These are phyloP conservation scores for Fragum sueziense DNA, from an alignment of 2,888 invertebrate species.

Conservation along the genomic window DNA sequence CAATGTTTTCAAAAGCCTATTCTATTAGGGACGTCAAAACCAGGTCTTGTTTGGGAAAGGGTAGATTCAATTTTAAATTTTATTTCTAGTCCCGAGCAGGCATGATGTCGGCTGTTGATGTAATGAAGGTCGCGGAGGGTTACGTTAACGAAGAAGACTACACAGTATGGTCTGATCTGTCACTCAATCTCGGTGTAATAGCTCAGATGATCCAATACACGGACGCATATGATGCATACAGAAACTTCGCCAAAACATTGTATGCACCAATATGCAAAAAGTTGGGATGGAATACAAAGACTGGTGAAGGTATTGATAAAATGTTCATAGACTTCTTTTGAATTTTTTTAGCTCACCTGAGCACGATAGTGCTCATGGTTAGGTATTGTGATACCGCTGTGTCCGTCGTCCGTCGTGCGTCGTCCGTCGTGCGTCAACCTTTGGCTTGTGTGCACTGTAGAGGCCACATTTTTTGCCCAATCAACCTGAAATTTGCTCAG, in stretches of 20 bases:
- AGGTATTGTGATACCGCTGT: too few species aligned
- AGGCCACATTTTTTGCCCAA: too few species aligned
- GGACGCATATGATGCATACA: constrained; percentile 88
- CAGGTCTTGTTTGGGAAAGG: too few species aligned
- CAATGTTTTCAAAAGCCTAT: too few species aligned
- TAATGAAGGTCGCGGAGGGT: constrained; percentile 92
- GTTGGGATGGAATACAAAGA: constrained; percentile 93
- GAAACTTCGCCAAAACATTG: constrained; percentile 89
- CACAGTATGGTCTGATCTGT: constrained; percentile 91
- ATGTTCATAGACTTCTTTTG: too few species aligned
- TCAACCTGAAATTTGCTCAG: too few species aligned
- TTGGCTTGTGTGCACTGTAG: too few species aligned
- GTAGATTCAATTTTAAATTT: background rate
- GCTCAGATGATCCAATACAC: constrained; percentile 91
- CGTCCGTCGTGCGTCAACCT: too few species aligned
- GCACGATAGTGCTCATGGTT: too few species aligned
- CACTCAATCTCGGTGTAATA: constrained; percentile 89
- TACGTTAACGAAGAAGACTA: constrained; percentile 94
- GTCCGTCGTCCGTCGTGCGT: too few species aligned
- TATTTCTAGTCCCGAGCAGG: constrained; percentile 87
- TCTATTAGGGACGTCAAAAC: too few species aligned
- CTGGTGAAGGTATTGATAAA: constrained; percentile 93
- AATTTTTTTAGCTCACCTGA: too few species aligned
- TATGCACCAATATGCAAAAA: constrained; percentile 88
- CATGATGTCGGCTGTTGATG: constrained; percentile 89